Percentiles rank a stretch among this genome's conserved stretches.
phyloP scores from a whole-genome alignment of 2,113 vertebrate species.

The Cyanoliseus patagonus region DNA sequence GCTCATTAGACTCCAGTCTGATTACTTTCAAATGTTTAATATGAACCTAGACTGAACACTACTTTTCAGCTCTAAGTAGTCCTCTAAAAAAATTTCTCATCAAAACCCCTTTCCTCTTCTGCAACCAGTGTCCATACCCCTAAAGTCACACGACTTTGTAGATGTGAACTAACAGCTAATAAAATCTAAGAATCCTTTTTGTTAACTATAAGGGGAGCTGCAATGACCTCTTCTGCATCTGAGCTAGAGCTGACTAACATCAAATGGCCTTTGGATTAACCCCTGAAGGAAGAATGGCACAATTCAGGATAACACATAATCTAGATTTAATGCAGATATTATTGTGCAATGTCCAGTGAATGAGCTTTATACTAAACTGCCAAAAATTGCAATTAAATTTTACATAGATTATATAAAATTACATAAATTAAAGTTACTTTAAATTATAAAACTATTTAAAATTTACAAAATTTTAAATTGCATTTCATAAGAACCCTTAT shows the following conservation, averaged over 20 bases:
- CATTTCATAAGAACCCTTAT: not conserved
- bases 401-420: not conserved
- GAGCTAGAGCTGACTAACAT: not conserved
- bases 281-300: not conserved
- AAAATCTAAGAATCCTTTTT: not conserved
- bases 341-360: not conserved
- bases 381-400: not conserved
- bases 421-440: not conserved
- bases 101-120: not conserved
- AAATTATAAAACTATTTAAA: not conserved
- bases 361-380: not conserved
- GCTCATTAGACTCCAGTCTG: not conserved
- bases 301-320: not conserved
- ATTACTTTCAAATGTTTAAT: not conserved
- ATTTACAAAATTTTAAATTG: not conserved
- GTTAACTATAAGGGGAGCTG: not conserved
- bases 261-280: not conserved
- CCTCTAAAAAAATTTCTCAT: not conserved
- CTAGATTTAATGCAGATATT: not conserved
- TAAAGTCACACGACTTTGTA: not conserved
- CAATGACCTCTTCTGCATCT: not conserved
- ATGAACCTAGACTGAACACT: not conserved
- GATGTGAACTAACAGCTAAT: not conserved
- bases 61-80: not conserved
- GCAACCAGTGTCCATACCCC: not conserved